phyloP scores from a whole-genome alignment of 2,113 vertebrate genomes.

The Ophthalmolycus amberensis region DNA sequence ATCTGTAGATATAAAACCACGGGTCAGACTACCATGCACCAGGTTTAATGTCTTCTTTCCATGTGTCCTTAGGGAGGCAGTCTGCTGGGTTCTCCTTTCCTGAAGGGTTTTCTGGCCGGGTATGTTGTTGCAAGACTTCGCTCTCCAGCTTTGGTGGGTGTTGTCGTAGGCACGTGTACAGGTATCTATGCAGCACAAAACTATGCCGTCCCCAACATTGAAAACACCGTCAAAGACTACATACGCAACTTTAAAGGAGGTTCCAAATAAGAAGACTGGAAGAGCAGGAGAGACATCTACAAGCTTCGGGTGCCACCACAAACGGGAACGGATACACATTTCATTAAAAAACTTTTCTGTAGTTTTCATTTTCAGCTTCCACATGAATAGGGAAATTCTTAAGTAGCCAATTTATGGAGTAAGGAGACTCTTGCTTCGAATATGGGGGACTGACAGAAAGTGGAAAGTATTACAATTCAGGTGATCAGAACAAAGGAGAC shows the following conservation, averaged over 20 bases:
- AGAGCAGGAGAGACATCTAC: background rate
- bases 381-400: background rate
- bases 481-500: background rate
- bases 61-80: constrained; percentile 86
- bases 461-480: background rate
- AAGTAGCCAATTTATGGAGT: background rate
- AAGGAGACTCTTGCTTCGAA: background rate
- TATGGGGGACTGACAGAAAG: background rate
- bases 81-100: constrained; percentile 90
- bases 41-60: constrained; percentile 16
- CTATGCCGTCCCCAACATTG: constrained; percentile 89
- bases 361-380: background rate
- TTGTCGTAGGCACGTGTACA: constrained; percentile 88
- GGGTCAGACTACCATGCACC: background rate
- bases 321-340: constrained; percentile 16
- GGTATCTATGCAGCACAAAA: constrained; percentile 91
- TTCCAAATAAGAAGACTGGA: constrained; percentile 74
- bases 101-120: constrained; percentile 94
- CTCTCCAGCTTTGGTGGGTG: constrained; percentile 89
- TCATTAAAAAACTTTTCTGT: background rate
- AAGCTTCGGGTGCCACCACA: background rate
- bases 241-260: constrained; percentile 86
- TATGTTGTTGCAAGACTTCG: constrained; percentile 92
- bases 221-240: constrained; percentile 90
- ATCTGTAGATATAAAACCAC: background rate